Conservation (phyloP, 2,797 vertebrate species). For the Rhynchotus rufescens region DNA sequence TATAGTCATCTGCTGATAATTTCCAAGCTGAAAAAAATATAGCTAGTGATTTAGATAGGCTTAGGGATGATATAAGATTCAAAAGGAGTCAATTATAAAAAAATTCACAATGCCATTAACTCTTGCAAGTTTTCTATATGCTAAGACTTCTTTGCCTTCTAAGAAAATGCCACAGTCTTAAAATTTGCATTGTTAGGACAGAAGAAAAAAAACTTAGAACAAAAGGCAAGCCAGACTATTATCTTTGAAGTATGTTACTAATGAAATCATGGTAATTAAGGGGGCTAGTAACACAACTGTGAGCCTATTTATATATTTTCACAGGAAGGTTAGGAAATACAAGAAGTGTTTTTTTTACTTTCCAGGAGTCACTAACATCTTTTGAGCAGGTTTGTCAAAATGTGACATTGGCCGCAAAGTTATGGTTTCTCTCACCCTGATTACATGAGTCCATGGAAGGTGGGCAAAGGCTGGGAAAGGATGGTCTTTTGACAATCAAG, state of each 20-base stretch:
- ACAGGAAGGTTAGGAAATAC: not conserved
- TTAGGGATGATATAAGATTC: not conserved
- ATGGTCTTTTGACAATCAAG: not conserved
- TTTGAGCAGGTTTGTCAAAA: rapidly evolving
- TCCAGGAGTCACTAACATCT: not conserved
- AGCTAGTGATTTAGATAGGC: not conserved
- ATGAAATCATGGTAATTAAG: not conserved
- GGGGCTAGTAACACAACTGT: not conserved
- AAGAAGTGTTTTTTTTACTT: not conserved
- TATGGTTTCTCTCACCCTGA: not conserved
- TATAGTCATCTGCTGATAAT: not conserved
- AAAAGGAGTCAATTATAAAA: not conserved
- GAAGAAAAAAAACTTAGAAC: not conserved
- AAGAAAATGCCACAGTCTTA: not conserved
- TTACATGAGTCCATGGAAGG: not conserved
- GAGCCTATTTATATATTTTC: not conserved
- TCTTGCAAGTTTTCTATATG: not conserved
- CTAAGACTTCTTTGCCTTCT: not conserved
- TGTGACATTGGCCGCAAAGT: not conserved
- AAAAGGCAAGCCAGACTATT: not conserved
- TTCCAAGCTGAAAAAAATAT: not conserved
- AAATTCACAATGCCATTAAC: not conserved
- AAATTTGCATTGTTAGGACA: not conserved
- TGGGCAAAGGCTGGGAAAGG: not conserved
- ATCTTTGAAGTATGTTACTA: not conserved